Conservation (phyloP, 2,113 vertebrate species). For the Oreochromis tanganicae region DNA sequence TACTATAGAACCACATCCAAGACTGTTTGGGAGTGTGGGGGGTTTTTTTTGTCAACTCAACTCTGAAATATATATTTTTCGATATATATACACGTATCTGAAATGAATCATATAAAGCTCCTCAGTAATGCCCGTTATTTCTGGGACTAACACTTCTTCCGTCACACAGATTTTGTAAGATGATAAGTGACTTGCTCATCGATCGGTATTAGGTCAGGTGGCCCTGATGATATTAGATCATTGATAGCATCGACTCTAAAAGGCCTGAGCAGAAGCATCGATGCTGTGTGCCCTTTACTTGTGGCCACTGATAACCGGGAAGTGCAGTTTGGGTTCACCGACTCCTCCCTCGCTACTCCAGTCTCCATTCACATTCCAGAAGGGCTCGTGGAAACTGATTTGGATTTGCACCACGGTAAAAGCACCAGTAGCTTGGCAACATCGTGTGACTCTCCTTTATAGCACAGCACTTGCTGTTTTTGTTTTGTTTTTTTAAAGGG, state of each 20-base stretch:
- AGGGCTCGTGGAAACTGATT: not conserved
- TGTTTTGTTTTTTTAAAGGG: not conserved
- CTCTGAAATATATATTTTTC: not conserved
- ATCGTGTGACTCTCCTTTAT: not conserved
- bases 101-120: not conserved
- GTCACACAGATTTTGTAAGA: not conserved
- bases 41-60: not conserved
- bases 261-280: not conserved
- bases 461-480: not conserved
- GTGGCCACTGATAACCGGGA: not conserved
- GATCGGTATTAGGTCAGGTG: not conserved
- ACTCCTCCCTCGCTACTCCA: not conserved
- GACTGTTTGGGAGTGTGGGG: not conserved
- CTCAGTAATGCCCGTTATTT: not conserved
- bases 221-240: not conserved
- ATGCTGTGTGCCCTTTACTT: not conserved
- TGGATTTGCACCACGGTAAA: not conserved
- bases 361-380: not conserved
- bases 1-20: not conserved
- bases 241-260: constrained; percentile 11
- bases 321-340: not conserved
- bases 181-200: not conserved
- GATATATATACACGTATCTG: not conserved
- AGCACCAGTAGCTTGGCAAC: not conserved
- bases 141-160: not conserved